These are phyloP conservation scores for Bombus fervidus DNA, from an alignment of 1,140 invertebrate species.

Conservation along the genomic window DNA sequence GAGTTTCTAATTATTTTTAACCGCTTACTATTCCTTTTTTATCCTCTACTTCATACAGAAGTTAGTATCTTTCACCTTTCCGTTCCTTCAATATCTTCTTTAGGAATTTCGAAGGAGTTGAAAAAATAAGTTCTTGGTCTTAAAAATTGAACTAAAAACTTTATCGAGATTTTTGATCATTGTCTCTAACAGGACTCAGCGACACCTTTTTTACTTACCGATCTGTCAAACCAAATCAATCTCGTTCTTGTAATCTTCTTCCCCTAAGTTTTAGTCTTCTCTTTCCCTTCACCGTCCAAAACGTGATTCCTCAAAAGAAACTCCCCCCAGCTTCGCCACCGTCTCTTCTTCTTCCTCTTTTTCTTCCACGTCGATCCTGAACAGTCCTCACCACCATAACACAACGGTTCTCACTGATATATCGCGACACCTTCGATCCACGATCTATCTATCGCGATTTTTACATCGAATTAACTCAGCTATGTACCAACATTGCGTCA, in stretches of 20 bases:
- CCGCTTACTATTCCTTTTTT: background rate
- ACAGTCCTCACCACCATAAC: conserved; percentile 64
- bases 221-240: conserved; percentile 38
- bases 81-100: too few relatives aligned
- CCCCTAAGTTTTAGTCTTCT: background rate
- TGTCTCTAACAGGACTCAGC: too few relatives aligned
- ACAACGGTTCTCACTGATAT: conserved; percentile 34
- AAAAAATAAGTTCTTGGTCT: too few relatives aligned
- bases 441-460: background rate
- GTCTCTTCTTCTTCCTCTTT: conserved; percentile 46
- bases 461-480: background rate
- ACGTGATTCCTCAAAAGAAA: conserved; percentile 8
- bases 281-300: too few relatives aligned
- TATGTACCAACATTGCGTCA: background rate
- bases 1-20: background rate
- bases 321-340: background rate
- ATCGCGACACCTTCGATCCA: conserved; percentile 15
- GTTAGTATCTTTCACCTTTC: too few relatives aligned
- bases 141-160: too few relatives aligned
- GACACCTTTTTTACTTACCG: conserved; percentile 38
- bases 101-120: too few relatives aligned
- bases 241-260: conserved; percentile 28
- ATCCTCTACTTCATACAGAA: too few relatives aligned
- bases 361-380: conserved; percentile 51
- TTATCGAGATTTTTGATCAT: too few relatives aligned